phyloP scores from a whole-genome alignment of 2,113 vertebrate genomes.

The Lathamus discolor region DNA sequence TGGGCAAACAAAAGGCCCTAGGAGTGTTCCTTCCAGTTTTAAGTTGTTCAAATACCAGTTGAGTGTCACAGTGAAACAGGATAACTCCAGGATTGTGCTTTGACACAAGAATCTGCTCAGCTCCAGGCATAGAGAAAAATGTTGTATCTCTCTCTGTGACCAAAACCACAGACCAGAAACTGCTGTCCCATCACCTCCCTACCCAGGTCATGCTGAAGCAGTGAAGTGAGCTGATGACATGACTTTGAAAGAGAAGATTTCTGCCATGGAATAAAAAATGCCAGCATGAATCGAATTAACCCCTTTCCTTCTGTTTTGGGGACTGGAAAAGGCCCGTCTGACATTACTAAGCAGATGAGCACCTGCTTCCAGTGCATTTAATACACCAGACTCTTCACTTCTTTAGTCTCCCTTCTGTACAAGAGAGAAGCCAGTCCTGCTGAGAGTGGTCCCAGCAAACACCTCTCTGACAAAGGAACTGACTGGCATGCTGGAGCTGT shows the following conservation, averaged over 20 bases:
- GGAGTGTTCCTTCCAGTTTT: background rate
- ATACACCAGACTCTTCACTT: background rate
- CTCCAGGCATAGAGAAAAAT: background rate
- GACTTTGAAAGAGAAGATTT: background rate
- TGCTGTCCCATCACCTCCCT: background rate
- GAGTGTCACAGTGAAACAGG: background rate
- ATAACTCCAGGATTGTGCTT: background rate
- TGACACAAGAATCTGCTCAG: background rate
- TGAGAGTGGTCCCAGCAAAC: background rate
- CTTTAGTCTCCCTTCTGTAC: background rate
- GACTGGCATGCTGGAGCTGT: background rate
- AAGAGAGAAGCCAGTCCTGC: background rate
- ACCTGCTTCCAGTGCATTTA: background rate
- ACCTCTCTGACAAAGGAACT: background rate
- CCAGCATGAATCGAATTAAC: background rate
- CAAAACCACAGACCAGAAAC: background rate
- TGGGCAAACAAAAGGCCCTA: background rate
- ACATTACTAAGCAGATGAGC: background rate
- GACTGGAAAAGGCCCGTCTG: background rate
- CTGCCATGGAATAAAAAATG: background rate
- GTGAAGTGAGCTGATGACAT: background rate
- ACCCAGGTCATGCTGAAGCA: background rate
- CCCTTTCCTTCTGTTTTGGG: background rate
- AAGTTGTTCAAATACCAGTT: background rate
- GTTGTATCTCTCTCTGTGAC: fast-evolving